Evolutionary conservation across 2,113 vertebrate species (phyloP), one percentile per base, ranked within the genome.

Genomic region (Romanogobio albipinnatus): DNA sequence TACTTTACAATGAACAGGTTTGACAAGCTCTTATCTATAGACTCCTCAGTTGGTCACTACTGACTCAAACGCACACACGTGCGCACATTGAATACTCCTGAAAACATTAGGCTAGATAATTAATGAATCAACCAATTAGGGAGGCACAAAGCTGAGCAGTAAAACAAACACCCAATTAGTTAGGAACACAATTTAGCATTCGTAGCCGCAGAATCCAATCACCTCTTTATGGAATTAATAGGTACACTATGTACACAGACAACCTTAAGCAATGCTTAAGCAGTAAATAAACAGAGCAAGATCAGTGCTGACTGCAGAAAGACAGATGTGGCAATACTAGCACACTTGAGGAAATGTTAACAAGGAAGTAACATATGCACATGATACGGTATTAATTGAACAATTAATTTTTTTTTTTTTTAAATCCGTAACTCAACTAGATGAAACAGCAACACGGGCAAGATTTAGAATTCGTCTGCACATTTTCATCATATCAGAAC

Each of bases 121-220:
- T 61, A 86, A 84, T 86, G 68, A 84, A 84, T 84, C 68, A 82
- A 86, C 53, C 82, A 84, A 78, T 81, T 84, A 84, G 53, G 11
- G 9, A 81, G 58, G 61, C 17, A 82, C 59, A 64, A 82, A 68
- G 78, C 81, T 49, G 76, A 82, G 77, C 47, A 45, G 76, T 78
- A 88, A 84, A 88, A 82, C 85, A 86, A 82, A 86, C 77, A 84
- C 3, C 62, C 68, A 88, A 88, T 84, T 81, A 83, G 81, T 53
- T 66, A 62, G 45, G 79, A 88, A 76, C 47, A 68, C 76, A 74
- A 80, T 49, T 70, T 77, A 74, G 33, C 47, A 70, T 82, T 86
- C 70, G 33, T 66, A 29, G 70, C 66, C 17, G 26, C 80, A 79
- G 79, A 81, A 76, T 82, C 82, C 58, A 45, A 84, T 74, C 76